A percentile compares a stretch with the other conserved stretches of the same genome.
These are phyloP conservation scores for Hypanus sabinus DNA, from an alignment of 2,113 vertebrate genomes.

Conservation along the genomic window DNA sequence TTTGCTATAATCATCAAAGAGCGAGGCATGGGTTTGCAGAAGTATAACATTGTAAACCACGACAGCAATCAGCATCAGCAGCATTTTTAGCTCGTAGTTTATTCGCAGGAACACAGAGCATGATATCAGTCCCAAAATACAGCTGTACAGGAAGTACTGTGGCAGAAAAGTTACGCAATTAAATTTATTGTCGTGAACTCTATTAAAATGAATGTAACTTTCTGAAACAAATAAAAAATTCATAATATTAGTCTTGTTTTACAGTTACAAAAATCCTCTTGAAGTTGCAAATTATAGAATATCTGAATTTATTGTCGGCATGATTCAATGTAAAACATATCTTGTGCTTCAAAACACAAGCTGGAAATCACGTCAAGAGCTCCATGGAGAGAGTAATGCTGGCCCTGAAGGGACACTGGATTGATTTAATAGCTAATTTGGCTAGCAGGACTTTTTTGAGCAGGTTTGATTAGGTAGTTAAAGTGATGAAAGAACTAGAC, in stretches of 20 bases:
- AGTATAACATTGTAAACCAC: conserved; percentile 85
- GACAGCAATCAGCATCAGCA: conserved; percentile 83
- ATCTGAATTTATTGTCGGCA: neutral
- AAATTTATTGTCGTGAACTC: neutral
- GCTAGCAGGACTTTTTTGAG: neutral
- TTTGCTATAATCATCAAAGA: conserved; percentile 84
- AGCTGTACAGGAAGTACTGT: conserved; percentile 97
- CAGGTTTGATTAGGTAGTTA: neutral
- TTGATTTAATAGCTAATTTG: neutral
- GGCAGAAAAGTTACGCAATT: conserved; percentile 40
- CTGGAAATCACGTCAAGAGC: neutral
- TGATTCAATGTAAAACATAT: neutral
- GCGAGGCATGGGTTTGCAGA: conserved; percentile 76
- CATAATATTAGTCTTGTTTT: neutral
- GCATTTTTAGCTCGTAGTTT: conserved; percentile 94
- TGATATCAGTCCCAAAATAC: conserved; percentile 87
- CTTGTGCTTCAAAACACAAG: neutral
- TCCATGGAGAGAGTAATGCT: neutral
- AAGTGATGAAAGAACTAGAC: neutral
- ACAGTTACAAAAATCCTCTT: neutral
- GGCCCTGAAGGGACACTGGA: neutral
- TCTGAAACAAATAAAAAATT: neutral
- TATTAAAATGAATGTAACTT: neutral
- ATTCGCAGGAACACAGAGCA: conserved; percentile 94
- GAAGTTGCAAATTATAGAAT: neutral